Conservation (phyloP, 2,797 vertebrate species). For the Toxotes lorentzi region DNA sequence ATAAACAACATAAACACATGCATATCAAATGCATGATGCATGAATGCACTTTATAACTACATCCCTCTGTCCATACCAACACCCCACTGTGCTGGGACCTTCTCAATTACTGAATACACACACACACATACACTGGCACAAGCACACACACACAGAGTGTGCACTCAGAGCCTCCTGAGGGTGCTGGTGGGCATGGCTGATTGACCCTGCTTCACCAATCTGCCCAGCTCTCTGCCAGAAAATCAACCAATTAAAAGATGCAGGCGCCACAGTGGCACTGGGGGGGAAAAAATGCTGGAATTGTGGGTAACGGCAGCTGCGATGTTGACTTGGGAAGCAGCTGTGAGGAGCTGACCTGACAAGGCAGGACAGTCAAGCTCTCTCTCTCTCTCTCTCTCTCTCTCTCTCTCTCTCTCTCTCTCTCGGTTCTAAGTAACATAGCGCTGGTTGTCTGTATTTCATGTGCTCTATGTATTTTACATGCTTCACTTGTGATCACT, state of each 20-base stretch:
- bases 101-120: conserved; percentile 66
- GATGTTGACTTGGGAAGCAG: conserved; percentile 66
- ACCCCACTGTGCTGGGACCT: conserved; percentile 57
- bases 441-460: conserved; percentile 1
- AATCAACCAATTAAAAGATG: conserved; percentile 88
- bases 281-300: conserved; percentile 34
- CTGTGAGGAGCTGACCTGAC: conserved; percentile 67
- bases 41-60: conserved; percentile 60
- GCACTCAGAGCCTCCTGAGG: conserved; percentile 62
- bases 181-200: conserved; percentile 80
- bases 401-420: conserved; percentile 7
- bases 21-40: conserved; percentile 65
- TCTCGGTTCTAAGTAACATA: not conserved
- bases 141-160: conserved; percentile 25
- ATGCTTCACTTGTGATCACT: not conserved
- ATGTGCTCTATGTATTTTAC: conserved; percentile 6
- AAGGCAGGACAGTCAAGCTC: conserved; percentile 37
- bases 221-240: conserved; percentile 82
- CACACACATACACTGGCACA: conserved; percentile 9
- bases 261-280: conserved; percentile 67
- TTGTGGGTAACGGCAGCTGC: conserved; percentile 66
- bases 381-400: conserved; percentile 6
- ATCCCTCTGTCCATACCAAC: conserved; percentile 58
- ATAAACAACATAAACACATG: conserved; percentile 50
- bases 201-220: conserved; percentile 84